Conservation (phyloP, 2,113 vertebrate species). For the Antennarius striatus region DNA sequence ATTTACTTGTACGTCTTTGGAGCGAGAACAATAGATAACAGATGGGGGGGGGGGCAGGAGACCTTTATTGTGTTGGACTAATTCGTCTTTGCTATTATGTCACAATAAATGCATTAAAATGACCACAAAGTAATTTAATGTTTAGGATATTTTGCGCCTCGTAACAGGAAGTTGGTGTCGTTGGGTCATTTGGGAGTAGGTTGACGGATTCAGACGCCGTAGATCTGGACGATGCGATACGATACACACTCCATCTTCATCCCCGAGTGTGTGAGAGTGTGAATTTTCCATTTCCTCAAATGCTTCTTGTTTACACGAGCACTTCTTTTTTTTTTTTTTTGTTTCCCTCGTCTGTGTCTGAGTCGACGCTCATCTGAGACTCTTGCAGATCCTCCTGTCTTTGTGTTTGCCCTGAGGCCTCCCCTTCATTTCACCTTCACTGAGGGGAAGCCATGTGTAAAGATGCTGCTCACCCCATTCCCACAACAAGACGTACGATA, state of each 20-base stretch:
- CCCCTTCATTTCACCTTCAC: constrained; percentile 62
- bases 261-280: neutral
- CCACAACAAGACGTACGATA: constrained; percentile 47
- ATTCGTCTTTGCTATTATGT: too few species aligned
- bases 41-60: neutral
- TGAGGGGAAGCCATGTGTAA: constrained; percentile 64
- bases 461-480: constrained; percentile 49
- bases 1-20: constrained; percentile 29
- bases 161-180: too few species aligned
- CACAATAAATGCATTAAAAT: too few species aligned
- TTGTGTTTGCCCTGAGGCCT: constrained; percentile 64
- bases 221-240: too few species aligned
- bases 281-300: constrained; percentile 13
- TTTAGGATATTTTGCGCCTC: too few species aligned
- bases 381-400: constrained; percentile 56
- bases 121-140: too few species aligned
- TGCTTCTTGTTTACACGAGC: neutral
- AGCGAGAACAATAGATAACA: constrained; percentile 12
- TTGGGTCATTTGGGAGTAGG: too few species aligned
- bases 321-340: constrained; percentile 27
- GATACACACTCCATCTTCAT: neutral
- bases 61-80: too few species aligned
- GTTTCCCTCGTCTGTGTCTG: constrained; percentile 3
- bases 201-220: too few species aligned
- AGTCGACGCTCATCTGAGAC: constrained; percentile 46